These are phyloP conservation scores for Heptranchias perlo DNA, from an alignment of 2,113 vertebrate genomes.

Conservation along the genomic window DNA sequence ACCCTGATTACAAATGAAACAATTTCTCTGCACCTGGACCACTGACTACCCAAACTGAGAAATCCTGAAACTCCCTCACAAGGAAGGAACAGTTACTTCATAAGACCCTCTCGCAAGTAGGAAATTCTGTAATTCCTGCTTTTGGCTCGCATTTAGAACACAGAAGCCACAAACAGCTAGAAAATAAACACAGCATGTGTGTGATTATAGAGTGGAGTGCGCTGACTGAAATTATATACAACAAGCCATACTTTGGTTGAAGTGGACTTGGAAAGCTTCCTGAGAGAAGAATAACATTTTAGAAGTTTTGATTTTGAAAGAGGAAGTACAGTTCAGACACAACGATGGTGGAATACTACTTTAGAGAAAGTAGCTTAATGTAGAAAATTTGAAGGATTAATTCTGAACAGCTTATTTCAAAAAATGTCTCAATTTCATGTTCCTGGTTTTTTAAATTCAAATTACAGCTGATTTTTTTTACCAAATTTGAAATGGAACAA, in stretches of 20 bases:
- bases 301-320: not conserved
- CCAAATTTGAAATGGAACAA: not conserved
- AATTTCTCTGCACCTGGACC: no score
- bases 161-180: not conserved
- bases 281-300: not conserved
- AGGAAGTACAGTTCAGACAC: not conserved
- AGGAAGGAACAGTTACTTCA: not conserved
- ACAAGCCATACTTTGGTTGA: not conserved
- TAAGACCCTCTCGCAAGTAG: not conserved
- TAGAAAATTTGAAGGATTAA: not conserved
- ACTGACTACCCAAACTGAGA: not conserved
- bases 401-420: not conserved
- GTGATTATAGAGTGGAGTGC: not conserved
- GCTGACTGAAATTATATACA: not conserved
- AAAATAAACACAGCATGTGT: constrained; percentile 2
- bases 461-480: not conserved
- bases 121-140: not conserved
- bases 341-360: not conserved
- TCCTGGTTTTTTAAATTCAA: not conserved
- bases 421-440: not conserved
- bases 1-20: not conserved
- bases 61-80: not conserved
- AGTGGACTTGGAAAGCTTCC: not conserved
- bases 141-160: not conserved
- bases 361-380: not conserved